A percentile compares a stretch with the other conserved stretches of the same genome.
phyloP scores from a whole-genome alignment of 2,888 invertebrate genomes.

The Harmothoe impar region DNA sequence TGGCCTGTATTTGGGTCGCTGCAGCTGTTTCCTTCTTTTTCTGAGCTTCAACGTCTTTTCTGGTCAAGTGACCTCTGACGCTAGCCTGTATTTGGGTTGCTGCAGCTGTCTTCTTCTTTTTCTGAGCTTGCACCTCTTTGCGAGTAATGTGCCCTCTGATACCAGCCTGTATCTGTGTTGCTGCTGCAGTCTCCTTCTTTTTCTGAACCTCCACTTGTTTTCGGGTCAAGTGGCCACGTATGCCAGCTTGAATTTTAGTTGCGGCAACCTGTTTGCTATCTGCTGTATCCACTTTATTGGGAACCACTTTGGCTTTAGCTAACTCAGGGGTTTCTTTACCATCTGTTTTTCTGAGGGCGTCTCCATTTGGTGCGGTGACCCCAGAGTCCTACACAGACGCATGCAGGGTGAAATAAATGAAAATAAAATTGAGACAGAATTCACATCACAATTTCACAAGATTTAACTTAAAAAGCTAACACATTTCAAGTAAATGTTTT shows the following conservation, averaged over 20 bases:
- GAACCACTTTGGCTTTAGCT: background rate
- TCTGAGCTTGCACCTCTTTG: background rate
- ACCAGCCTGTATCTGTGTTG: conserved; percentile 20
- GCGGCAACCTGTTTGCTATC: background rate
- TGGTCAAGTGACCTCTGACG: background rate
- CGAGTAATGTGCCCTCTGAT: background rate
- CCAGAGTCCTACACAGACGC: conserved; percentile 39
- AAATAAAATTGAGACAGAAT: conserved; percentile 30
- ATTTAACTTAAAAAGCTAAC: conserved; percentile 33
- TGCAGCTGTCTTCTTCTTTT: background rate
- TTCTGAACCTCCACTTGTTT: conserved; percentile 68
- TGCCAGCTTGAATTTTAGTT: conserved; percentile 21
- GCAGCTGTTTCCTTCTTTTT: background rate
- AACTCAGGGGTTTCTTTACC: background rate
- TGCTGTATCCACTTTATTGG: background rate
- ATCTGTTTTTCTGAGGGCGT: background rate
- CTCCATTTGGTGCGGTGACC: conserved; percentile 6
- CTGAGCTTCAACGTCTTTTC: background rate
- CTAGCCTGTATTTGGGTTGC: background rate
- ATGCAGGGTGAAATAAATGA: conserved; percentile 60
- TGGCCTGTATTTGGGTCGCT: conserved; percentile 14
- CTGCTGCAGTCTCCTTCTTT: background rate
- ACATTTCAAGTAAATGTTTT: background rate
- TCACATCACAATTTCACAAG: conserved; percentile 52
- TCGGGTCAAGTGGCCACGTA: conserved; percentile 9